Base-by-base conservation (phyloP, 2,797 vertebrate species). In the Crocidura indochinensis region DNA sequence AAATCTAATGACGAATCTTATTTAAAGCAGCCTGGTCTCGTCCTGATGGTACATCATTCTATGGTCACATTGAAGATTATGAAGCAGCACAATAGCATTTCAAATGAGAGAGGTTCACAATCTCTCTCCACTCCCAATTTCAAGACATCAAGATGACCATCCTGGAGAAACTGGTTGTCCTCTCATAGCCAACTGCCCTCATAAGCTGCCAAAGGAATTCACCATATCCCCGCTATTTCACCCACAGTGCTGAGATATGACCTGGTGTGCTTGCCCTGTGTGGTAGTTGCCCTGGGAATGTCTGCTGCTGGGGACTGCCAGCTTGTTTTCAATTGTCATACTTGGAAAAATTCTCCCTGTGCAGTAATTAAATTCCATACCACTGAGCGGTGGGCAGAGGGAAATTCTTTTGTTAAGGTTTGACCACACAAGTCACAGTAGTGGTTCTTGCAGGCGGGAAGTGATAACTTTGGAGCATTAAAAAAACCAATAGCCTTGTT, bases 401-500 rank as follows among this genome's bases (percentile, higher is more conserved):
- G 97, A 98, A 98, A 98, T 97, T 98, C 98, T 98, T 99, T 98
- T 99, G 98, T 99, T 98, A 98, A 98, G 98, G 97, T 98, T 98
- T 99, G 98, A 98, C 98, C 99, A 98, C 98, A 99, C 98, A 98
- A 99, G 98, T 98, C 98, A 99, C 98, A 95, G 96, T 81, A 62
- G 97, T 96, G 97, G 97, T 94, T 98, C 98, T 98, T 97, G 97
- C 98, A 98, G 98, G 98, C 91, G 97, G 98, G 98, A 99, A 99
- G 99, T 98, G 98, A 98, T 99, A 98, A 99, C 98, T 99, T 98
- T 98, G 98, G 98, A 99, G 98, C 98, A 99, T 99, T 99, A 99
- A 99, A 99, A 99, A 99, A 99, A 99, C 98, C 99, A 99, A 99
- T 99, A 99, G 99, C 98, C 99, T 99, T 99, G 99, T 99, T 99